Conservation (phyloP, 2,888 invertebrate species). For the Cerastoderma edule region DNA sequence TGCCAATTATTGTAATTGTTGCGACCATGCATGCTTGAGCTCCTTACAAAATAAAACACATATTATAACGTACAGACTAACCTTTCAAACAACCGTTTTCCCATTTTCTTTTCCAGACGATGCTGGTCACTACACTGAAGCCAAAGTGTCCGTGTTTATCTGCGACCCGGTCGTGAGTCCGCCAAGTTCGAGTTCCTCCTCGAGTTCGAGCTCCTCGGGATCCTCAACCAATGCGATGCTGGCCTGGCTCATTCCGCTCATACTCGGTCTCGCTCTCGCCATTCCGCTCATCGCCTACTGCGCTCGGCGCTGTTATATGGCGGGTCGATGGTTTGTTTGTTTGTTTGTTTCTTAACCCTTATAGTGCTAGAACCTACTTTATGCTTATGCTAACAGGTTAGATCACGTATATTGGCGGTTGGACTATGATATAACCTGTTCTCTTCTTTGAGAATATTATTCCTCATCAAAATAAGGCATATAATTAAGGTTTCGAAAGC, state of each 20-base stretch:
- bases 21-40: neutral
- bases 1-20: neutral
- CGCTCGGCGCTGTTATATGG: conserved; percentile 24
- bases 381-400: too few species aligned
- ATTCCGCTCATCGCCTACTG: conserved; percentile 34
- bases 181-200: neutral
- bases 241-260: conserved; percentile 46
- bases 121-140: conserved; percentile 31
- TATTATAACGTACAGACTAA: too few species aligned
- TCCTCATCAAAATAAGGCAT: too few species aligned
- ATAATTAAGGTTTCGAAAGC: too few species aligned
- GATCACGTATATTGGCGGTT: too few species aligned
- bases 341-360: neutral
- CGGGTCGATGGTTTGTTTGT: conserved; percentile 17
- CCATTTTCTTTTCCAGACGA: conserved; percentile 27
- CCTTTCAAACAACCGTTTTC: neutral
- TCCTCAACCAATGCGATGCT: conserved; percentile 22
- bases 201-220: neutral
- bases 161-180: conserved; percentile 41
- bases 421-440: too few species aligned
- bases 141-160: conserved; percentile 28
- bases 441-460: too few species aligned
- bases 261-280: conserved; percentile 24
- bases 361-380: too few species aligned
- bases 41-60: too few species aligned